Conservation (phyloP, 2,888 invertebrate species). For the Meteorus colon region DNA sequence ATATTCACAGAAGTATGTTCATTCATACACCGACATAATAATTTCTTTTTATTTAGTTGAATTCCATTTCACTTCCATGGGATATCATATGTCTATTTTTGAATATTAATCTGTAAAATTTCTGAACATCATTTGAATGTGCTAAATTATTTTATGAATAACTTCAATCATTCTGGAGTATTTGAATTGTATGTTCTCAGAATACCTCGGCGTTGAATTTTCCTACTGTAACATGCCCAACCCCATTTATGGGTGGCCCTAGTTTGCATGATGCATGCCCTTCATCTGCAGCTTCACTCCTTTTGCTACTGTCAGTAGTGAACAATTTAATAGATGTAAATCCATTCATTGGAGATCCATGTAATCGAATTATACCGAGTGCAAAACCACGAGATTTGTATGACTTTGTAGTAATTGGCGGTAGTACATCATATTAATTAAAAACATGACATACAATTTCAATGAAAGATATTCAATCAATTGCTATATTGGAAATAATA, state of each 20-base stretch:
- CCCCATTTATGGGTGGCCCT: constrained; percentile 57
- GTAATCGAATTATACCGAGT: constrained; percentile 74
- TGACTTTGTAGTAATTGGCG: constrained; percentile 81
- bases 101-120: too few relatives aligned
- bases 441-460: neutral
- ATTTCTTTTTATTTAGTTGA: too few relatives aligned
- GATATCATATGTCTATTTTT: too few relatives aligned
- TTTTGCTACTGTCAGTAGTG: constrained; percentile 53
- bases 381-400: constrained; percentile 73
- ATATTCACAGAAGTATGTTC: too few relatives aligned
- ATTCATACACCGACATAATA: too few relatives aligned
- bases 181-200: neutral
- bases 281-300: constrained; percentile 36
- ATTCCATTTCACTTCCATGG: too few relatives aligned
- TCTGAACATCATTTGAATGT: too few relatives aligned
- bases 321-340: constrained; percentile 52
- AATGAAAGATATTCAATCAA: neutral
- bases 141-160: too few relatives aligned
- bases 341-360: constrained; percentile 68
- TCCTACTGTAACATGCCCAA: constrained; percentile 34
- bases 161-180: too few relatives aligned
- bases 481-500: constrained; percentile 40
- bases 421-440: constrained; percentile 50
- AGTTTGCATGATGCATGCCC: constrained; percentile 55
- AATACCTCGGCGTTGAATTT: neutral